Evolutionary conservation across 2,888 invertebrate genomes (phyloP), one percentile per base, ranked within the genome.

Genomic region (Coelinius sp.): DNA sequence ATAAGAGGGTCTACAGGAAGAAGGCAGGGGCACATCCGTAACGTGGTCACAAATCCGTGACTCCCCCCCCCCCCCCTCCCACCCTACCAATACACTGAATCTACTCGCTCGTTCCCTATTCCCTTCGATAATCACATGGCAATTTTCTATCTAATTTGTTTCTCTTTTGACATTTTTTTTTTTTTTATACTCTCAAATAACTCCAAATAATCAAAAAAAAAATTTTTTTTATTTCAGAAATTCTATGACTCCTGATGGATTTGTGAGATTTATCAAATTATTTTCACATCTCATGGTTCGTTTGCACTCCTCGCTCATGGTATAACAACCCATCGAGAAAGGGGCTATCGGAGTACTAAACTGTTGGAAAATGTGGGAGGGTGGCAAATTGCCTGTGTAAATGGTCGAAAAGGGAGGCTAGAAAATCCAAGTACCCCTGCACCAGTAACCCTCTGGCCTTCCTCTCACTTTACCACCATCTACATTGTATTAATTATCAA

Each of bases 1-100:
- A 31, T 52, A 49, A n/a, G 41, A 56, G 41, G 38, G 35, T 53
- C 63, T 83, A 86, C 86, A 88, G 88, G 88, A 87, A 87, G 86
- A 87, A 84, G 87, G 88, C 86, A 87, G 87, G 85, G 86, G 86
- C 88, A 88, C 88, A 87, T 88, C 88, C 88, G 87, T 86, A 87
- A 83, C 85, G 86, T 88, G 87, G 82, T 82, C 86, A 87, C 83
- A 82, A 76, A 80, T 81, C 87, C 87, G 86, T 87, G 87, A 87
- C 88, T 85, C 86, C 86, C 87, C n/a, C n/a, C n/a, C n/a, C n/a
- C n/a, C n/a, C n/a, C n/a, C n/a, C n/a, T n/a, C n/a, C n/a, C n/a
- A n/a, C n/a, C n/a, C 81, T 79, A 75, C 70, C 41, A 41, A 49
- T 49, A 49, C 17, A 49, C 8, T 20, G 46, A 49, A 17, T 20